phyloP scores from a whole-genome alignment of 2,797 vertebrate species.

The Poeciliopsis presidionis region DNA sequence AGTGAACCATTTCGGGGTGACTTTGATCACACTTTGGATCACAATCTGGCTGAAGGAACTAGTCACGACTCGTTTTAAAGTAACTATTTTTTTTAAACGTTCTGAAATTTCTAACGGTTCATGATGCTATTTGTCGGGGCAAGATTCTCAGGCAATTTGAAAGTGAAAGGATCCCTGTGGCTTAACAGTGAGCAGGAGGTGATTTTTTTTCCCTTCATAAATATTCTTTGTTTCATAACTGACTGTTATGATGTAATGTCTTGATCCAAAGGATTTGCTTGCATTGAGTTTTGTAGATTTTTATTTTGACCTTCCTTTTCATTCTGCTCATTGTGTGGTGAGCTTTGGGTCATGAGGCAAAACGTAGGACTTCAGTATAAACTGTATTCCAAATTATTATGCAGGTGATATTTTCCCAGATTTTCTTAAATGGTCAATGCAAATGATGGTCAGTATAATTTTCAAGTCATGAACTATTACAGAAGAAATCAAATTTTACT shows the following conservation, averaged over 20 bases:
- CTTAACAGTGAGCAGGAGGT: background rate
- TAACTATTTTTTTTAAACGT: too few relatives aligned
- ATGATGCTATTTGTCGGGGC: background rate
- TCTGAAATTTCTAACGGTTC: background rate
- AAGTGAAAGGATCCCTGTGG: background rate
- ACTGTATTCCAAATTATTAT: too few relatives aligned
- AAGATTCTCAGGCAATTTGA: background rate
- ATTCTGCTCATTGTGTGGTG: background rate
- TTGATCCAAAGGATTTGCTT: background rate
- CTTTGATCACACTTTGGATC: background rate
- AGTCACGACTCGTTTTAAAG: background rate
- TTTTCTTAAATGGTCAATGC: too few relatives aligned
- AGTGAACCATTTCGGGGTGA: background rate
- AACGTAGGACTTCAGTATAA: background rate
- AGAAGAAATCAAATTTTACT: too few relatives aligned
- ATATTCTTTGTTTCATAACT: background rate
- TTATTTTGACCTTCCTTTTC: background rate
- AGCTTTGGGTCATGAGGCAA: background rate
- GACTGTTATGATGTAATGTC: background rate
- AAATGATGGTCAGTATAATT: too few relatives aligned
- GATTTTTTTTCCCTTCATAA: background rate
- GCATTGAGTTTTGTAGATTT: background rate
- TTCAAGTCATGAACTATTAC: too few relatives aligned
- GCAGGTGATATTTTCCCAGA: too few relatives aligned
- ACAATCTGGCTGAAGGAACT: background rate